phyloP scores from a whole-genome alignment of 2,797 vertebrate species.

The Sebastes variabilis region DNA sequence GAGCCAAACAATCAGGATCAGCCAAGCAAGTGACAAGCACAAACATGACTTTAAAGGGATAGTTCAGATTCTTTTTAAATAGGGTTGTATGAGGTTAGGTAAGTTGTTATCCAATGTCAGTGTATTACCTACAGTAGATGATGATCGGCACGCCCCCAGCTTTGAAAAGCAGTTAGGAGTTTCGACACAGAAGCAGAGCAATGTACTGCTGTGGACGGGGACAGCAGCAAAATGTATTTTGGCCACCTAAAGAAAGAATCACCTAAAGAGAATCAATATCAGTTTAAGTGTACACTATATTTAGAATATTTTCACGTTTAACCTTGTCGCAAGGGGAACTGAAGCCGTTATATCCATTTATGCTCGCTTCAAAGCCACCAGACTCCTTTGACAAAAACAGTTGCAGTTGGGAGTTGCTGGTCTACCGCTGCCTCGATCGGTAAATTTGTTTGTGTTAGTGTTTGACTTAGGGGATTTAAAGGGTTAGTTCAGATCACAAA shows the following conservation, averaged over 20 bases:
- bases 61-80: too few relatives aligned
- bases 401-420: too few relatives aligned
- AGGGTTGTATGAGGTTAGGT: too few relatives aligned
- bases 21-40: background rate
- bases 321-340: background rate
- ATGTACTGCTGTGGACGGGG: background rate
- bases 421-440: too few relatives aligned
- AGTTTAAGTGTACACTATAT: background rate
- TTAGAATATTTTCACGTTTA: background rate
- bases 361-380: background rate
- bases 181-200: background rate
- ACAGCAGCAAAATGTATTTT: background rate
- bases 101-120: too few relatives aligned
- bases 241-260: background rate
- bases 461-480: background rate
- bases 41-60: conserved; percentile 3
- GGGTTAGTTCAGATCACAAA: background rate
- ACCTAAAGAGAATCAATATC: background rate
- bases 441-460: background rate
- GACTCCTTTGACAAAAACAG: background rate
- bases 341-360: background rate
- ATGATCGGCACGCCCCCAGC: too few relatives aligned
- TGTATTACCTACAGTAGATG: too few relatives aligned
- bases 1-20: background rate
- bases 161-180: too few relatives aligned